Evolutionary conservation across 2,888 invertebrate genomes (phyloP).

Genomic region (Nomada ruficornis): DNA sequence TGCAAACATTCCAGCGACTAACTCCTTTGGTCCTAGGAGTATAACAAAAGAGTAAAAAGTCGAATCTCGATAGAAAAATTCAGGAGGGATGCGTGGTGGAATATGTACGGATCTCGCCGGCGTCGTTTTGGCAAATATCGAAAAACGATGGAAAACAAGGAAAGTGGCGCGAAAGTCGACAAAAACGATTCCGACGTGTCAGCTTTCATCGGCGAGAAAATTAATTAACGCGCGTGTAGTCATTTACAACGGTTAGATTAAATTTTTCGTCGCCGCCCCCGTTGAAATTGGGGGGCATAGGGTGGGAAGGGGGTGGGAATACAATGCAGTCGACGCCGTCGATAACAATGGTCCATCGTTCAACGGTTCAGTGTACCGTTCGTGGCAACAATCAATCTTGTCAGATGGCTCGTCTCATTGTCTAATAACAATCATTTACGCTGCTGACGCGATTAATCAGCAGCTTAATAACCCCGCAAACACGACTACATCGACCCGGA

Average conservation of each 20-base stretch:
- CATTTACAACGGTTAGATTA: conserved; percentile 39
- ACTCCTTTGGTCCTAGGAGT: too few species aligned
- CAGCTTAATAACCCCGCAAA: conserved; percentile 58
- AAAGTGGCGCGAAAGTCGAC: not conserved
- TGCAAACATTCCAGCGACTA: too few species aligned
- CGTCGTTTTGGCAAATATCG: not conserved
- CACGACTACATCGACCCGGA: conserved; percentile 53
- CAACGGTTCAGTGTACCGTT: conserved; percentile 48
- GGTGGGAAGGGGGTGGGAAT: not conserved
- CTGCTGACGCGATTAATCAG: conserved; percentile 55
- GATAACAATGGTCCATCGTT: conserved; percentile 58
- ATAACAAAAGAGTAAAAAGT: too few species aligned
- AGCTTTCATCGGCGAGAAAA: conserved; percentile 15
- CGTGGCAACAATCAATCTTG: conserved; percentile 60
- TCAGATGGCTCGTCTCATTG: conserved; percentile 59
- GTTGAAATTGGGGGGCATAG: not conserved
- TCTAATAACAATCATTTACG: conserved; percentile 62
- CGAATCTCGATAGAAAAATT: too few species aligned
- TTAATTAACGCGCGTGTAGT: conserved; percentile 52
- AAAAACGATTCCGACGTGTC: conserved; percentile 11
- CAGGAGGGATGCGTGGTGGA: not conserved
- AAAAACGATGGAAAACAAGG: not conserved
- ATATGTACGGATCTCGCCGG: not conserved
- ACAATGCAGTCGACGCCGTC: conserved; percentile 42
- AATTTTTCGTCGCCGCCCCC: conserved; percentile 33